These are phyloP conservation scores for Dendroctonus valens DNA, from an alignment of 1,140 invertebrate species.

Conservation along the genomic window DNA sequence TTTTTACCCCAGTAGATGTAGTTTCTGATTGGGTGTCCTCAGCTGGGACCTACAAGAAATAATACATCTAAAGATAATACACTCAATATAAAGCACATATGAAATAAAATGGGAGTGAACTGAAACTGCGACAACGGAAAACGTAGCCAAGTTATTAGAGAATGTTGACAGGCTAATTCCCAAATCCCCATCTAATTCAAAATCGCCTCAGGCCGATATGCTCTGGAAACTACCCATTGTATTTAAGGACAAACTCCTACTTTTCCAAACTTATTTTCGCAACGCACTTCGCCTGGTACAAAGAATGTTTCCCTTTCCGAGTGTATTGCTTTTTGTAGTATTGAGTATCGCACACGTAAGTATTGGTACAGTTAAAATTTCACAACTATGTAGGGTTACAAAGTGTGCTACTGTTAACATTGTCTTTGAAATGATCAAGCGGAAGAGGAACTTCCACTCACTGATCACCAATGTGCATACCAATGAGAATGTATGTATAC, in stretches of 20 bases:
- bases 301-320: slow-evolving; percentile 12
- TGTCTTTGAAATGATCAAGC: no score
- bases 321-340: slow-evolving; percentile 14
- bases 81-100: no score
- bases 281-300: neutral
- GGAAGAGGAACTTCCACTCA: no score
- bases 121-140: no score
- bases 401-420: no score
- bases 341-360: slow-evolving; percentile 30
- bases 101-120: no score
- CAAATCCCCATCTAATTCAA: slow-evolving; percentile 46
- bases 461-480: no score
- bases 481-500: no score
- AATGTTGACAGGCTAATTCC: slow-evolving; percentile 40
- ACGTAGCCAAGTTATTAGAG: neutral
- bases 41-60: slow-evolving; percentile 6
- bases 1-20: slow-evolving; percentile 8
- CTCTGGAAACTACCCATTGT: slow-evolving; percentile 36
- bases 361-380: neutral
- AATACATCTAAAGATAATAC: neutral
- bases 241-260: slow-evolving; percentile 34
- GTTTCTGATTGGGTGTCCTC: slow-evolving; percentile 3
- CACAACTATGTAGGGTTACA: no score
- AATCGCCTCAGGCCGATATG: slow-evolving; percentile 34
- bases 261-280: slow-evolving; percentile 7